These are phyloP conservation scores for Muschampia plurimacula DNA, from an alignment of 2,888 invertebrate genomes.

Conservation along the genomic window DNA sequence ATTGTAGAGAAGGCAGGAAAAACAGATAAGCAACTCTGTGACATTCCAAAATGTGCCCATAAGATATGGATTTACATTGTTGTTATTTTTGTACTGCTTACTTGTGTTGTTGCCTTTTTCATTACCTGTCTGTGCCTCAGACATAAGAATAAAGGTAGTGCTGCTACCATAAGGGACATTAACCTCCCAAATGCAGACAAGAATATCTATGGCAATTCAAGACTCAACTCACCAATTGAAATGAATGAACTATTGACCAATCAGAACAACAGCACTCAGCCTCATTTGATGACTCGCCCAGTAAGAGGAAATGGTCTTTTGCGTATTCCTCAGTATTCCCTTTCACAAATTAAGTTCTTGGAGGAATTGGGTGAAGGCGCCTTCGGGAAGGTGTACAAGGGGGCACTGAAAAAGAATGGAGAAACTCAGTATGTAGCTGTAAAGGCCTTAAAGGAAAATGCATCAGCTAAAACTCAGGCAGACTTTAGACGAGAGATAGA, in stretches of 20 bases:
- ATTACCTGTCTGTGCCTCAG: conserved; percentile 88
- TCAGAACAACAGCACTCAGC: conserved; percentile 75
- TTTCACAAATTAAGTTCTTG: conserved; percentile 93
- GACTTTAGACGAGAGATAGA: conserved; percentile 90
- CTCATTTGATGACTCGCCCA: conserved; percentile 76
- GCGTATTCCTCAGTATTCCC: conserved; percentile 93
- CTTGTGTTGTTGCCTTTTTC: conserved; percentile 73
- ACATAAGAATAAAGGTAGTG: conserved; percentile 83
- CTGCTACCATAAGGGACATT: conserved; percentile 89
- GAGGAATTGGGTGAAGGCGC: conserved; percentile 98
- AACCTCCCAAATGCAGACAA: conserved; percentile 90
- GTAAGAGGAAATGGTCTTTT: conserved; percentile 83
- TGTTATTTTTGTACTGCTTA: conserved; percentile 86
- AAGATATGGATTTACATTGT: conserved; percentile 94
- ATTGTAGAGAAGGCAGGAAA: conserved; percentile 89
- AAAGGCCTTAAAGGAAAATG: conserved; percentile 97
- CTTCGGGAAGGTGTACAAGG: conserved; percentile 98
- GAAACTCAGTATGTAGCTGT: conserved; percentile 94
- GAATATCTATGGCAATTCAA: conserved; percentile 93
- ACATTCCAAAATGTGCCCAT: conserved; percentile 95
- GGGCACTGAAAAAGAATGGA: conserved; percentile 90
- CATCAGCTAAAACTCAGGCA: conserved; percentile 94
- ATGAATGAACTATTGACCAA: conserved; percentile 91
- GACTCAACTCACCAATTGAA: conserved; percentile 92
- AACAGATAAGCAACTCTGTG: conserved; percentile 92